phyloP scores from a whole-genome alignment of 1,140 invertebrate species.

The Brachionus angularis region DNA sequence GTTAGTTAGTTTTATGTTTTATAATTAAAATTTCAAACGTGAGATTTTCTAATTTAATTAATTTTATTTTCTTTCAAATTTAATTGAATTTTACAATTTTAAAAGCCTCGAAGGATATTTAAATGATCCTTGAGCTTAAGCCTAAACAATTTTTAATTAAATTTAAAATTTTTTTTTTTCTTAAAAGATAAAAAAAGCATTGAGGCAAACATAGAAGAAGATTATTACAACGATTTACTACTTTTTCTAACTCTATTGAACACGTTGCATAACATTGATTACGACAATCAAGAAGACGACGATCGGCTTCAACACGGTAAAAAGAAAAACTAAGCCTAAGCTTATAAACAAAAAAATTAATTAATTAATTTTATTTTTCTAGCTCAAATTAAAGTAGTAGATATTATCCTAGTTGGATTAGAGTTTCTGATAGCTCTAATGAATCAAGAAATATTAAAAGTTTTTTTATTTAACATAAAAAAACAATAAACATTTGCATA shows the following conservation, averaged over 20 bases:
- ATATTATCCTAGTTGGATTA: constrained; percentile 2
- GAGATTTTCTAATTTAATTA: too few relatives aligned
- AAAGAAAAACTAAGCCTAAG: neutral
- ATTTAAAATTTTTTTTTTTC: neutral
- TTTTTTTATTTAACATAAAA: too few relatives aligned
- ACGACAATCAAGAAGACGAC: constrained; percentile 6
- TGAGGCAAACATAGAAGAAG: constrained; percentile 31
- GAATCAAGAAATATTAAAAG: constrained; percentile 31
- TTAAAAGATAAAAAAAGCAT: constrained; percentile 16
- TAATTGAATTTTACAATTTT: too few relatives aligned
- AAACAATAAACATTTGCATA: neutral
- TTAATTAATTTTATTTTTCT: neutral
- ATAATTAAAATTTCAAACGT: too few relatives aligned
- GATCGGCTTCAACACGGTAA: neutral
- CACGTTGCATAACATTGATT: constrained; percentile 15
- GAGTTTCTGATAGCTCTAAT: constrained; percentile 35
- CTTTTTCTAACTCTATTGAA: constrained; percentile 24
- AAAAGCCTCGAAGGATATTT: too few relatives aligned
- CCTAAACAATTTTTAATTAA: too few relatives aligned
- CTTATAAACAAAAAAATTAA: neutral
- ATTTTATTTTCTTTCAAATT: too few relatives aligned
- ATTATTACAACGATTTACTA: constrained; percentile 41
- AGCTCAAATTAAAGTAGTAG: constrained; percentile 5
- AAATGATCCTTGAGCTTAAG: too few relatives aligned
- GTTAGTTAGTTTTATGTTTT: too few relatives aligned